Conservation (phyloP, 2,113 vertebrate species). For the Parus major region DNA sequence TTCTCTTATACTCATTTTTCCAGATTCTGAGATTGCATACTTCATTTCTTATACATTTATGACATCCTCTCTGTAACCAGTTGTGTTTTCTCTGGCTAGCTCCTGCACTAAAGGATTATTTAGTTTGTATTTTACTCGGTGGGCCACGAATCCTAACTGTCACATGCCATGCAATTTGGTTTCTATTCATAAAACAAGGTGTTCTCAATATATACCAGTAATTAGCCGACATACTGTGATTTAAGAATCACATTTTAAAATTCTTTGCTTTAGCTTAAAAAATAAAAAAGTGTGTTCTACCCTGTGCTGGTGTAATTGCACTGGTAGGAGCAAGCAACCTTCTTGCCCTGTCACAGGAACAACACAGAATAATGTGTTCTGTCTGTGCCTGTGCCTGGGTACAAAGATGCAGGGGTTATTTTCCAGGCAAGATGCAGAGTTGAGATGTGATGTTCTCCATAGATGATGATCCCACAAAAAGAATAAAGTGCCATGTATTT, state of each 20-base stretch:
- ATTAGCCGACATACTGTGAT: background rate
- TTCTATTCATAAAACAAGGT: background rate
- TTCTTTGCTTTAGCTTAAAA: background rate
- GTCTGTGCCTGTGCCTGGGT: background rate
- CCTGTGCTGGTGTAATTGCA: background rate
- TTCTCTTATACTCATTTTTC: conserved; percentile 10
- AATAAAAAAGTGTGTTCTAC: background rate
- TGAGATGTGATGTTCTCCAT: background rate
- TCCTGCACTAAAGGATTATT: background rate
- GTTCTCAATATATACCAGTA: background rate
- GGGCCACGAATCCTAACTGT: background rate
- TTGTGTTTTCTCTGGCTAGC: background rate
- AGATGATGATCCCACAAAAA: background rate
- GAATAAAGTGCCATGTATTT: background rate
- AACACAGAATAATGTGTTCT: background rate
- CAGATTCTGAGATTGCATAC: background rate
- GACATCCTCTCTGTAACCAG: background rate
- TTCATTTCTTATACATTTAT: background rate
- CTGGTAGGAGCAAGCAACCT: background rate
- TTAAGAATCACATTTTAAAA: conserved; percentile 5
- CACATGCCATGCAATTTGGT: background rate
- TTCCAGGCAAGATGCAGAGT: background rate
- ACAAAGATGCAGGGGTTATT: background rate
- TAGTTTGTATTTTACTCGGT: background rate
- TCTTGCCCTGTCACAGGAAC: background rate